These are phyloP conservation scores for Daboia siamensis DNA, from an alignment of 2,113 vertebrate species.

Conservation along the genomic window DNA sequence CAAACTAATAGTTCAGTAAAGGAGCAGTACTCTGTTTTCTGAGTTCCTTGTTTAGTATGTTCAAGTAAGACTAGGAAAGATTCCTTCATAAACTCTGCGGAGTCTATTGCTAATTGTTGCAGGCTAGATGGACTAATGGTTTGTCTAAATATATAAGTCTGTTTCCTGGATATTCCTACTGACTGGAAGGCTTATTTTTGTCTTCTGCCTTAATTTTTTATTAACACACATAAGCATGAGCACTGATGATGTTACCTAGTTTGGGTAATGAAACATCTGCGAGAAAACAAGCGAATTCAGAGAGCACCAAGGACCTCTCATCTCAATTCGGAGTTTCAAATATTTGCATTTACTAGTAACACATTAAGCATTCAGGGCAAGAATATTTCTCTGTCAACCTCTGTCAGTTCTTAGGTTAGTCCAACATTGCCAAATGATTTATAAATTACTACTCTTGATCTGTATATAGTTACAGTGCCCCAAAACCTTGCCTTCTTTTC, in stretches of 20 bases:
- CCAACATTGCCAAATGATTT: neutral
- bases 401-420: neutral
- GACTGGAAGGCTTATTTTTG: neutral
- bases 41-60: neutral
- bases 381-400: neutral
- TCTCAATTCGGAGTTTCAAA: no score
- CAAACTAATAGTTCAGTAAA: neutral
- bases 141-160: neutral
- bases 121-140: neutral
- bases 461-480: neutral
- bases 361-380: neutral
- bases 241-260: neutral
- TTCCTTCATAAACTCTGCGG: neutral
- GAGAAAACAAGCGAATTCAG: no score
- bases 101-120: neutral
- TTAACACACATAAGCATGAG: neutral
- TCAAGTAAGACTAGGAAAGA: neutral
- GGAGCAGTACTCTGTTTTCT: neutral
- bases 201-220: neutral
- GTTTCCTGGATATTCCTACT: neutral
- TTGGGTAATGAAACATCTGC: neutral
- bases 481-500: neutral
- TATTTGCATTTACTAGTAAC: neutral
- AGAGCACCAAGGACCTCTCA: no score
- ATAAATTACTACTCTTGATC: neutral